Base-by-base conservation (phyloP, 2,113 vertebrate species). In the Psittacara wagleri region DNA sequence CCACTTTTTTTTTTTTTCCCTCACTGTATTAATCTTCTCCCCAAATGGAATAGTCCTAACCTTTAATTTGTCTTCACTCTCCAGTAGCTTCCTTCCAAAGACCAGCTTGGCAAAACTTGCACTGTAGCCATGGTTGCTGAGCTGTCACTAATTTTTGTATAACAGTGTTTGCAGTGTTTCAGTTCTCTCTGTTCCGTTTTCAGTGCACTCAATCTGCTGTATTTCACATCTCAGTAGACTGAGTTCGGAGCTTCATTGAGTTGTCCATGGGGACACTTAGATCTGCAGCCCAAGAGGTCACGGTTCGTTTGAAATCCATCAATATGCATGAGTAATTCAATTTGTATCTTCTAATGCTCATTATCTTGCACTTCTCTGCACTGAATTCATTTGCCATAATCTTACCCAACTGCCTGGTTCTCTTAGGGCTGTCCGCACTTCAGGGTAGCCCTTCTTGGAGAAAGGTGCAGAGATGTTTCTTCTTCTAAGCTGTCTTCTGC, bases 301-400 rank as follows among this genome's bases (percentile, higher is more conserved):
- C 0, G 17, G 69, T 92, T 92, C 49, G 4, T 95, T 96, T 96
- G 83, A 83, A 93, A 94, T 87, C 85, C 54, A 80, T 95, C 79
- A 68, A 1, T 44, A 63, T 85, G 79, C 55, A 83, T 62, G 67
- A 84, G 75, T 63, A 70, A 68, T 94, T 92, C 46, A 83, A 63
- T 91, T 88, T 93, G 59, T 91, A 96, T 83, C 85, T 83, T 89
- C 80, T 89, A 62, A 83, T 68, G 51, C 83, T 93, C 72, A 85
- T 96, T 97, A 64, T 64, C 70, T 90, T 93, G 67, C 23, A 55
- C 35, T 92, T 64, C 46, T 93, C 51, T 77, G 27, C 2, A 6
- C 55, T 83, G 82, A 75, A 94, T 93, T 61, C 35, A 69, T 93
- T 95, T 96, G 28, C 82, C 35, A 23, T 88, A 63, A 11, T 90